Conservation (phyloP, 1,140 invertebrate genomes). For the Papilio dardanus region DNA sequence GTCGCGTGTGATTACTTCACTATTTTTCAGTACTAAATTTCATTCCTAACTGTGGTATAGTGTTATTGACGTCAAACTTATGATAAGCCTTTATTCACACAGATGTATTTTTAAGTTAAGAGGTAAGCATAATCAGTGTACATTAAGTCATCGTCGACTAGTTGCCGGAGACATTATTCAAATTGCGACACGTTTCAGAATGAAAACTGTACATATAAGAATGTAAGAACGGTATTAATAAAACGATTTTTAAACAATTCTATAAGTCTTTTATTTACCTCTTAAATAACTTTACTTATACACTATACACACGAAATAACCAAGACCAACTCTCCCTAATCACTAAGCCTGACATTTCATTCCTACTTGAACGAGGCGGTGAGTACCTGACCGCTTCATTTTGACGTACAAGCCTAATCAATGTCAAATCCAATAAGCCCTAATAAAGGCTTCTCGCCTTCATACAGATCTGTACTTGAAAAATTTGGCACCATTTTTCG, state of each 20-base stretch:
- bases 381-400: too few species aligned
- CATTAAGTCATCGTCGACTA: slow-evolving; percentile 65
- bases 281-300: background rate
- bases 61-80: slow-evolving; percentile 73
- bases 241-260: slow-evolving; percentile 78
- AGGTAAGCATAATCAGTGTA: slow-evolving; percentile 77
- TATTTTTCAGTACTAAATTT: slow-evolving; percentile 70
- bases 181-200: slow-evolving; percentile 74
- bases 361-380: too few species aligned
- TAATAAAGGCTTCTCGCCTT: too few species aligned
- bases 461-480: too few species aligned
- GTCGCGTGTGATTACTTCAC: slow-evolving; percentile 61
- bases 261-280: slow-evolving; percentile 42
- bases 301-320: too few species aligned
- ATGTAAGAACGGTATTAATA: slow-evolving; percentile 79
- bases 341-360: too few species aligned
- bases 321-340: too few species aligned
- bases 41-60: slow-evolving; percentile 81
- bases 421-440: too few species aligned
- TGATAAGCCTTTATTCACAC: slow-evolving; percentile 68
- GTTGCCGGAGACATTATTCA: slow-evolving; percentile 61
- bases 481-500: too few species aligned
- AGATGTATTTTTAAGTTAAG: slow-evolving; percentile 78
- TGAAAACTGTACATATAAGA: slow-evolving; percentile 81
- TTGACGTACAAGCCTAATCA: too few species aligned